phyloP scores from a whole-genome alignment of 1,140 invertebrate genomes.

The Elymnias hypermnestra region DNA sequence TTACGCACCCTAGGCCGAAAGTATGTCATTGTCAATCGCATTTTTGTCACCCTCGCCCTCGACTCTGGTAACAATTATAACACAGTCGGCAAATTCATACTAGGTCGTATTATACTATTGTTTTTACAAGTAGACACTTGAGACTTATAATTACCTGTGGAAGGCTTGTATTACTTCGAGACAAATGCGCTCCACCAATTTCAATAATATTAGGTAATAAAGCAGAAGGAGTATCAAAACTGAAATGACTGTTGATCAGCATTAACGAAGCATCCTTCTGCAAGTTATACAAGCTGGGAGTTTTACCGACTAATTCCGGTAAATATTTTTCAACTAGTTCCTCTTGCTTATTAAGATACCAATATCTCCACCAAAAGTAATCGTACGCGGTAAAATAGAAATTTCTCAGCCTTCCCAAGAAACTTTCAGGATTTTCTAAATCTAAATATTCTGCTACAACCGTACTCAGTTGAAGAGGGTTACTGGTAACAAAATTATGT shows the following conservation, averaged over 20 bases:
- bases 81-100: not conserved
- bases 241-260: constrained; percentile 72
- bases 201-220: constrained; percentile 76
- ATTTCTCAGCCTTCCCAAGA: constrained; percentile 55
- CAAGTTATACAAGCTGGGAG: constrained; percentile 68
- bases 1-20: too few relatives aligned
- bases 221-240: constrained; percentile 58
- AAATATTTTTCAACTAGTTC: constrained; percentile 50
- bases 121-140: not conserved
- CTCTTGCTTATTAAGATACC: constrained; percentile 55
- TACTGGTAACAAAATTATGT: constrained; percentile 73
- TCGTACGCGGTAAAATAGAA: constrained; percentile 50
- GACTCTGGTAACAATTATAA: too few relatives aligned
- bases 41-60: too few relatives aligned
- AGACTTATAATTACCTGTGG: constrained; percentile 27
- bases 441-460: constrained; percentile 68
- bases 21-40: too few relatives aligned
- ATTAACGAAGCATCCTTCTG: constrained; percentile 71
- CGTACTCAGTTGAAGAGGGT: constrained; percentile 73
- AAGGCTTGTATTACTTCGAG: constrained; percentile 33
- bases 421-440: constrained; percentile 45
- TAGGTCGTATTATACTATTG: too few relatives aligned
- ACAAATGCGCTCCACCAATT: constrained; percentile 78
- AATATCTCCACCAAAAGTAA: constrained; percentile 51
- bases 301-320: constrained; percentile 37